phyloP scores from a whole-genome alignment of 2,113 vertebrate species.

The Sebastes schlegelii region DNA sequence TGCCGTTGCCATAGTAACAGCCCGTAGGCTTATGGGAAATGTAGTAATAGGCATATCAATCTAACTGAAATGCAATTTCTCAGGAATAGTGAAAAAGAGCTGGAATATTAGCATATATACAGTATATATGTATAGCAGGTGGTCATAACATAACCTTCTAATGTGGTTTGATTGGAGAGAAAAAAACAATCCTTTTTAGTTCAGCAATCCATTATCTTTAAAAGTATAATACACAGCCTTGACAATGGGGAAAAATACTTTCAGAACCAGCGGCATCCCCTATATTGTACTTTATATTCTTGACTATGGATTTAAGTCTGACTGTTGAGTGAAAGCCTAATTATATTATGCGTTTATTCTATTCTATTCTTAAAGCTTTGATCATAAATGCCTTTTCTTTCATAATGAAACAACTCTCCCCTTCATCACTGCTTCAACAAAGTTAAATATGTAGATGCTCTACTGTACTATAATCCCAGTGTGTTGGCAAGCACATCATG shows the following conservation, averaged over 20 bases:
- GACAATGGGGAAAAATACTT: not conserved
- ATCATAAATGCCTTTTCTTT: conserved; percentile 24
- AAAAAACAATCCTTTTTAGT: not conserved
- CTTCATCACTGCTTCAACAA: conserved; percentile 29
- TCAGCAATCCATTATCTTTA: not conserved
- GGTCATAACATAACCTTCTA: not conserved
- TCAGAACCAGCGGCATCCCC: not conserved
- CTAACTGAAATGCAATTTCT: not conserved
- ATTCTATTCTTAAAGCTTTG: conserved; percentile 15
- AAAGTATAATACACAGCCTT: not conserved
- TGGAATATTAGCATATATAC: not conserved
- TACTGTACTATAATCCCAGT: conserved; percentile 47
- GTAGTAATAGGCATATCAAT: not conserved
- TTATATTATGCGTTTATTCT: conserved; percentile 1
- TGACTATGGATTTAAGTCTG: not conserved
- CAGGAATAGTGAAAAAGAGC: not conserved
- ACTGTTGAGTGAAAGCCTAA: not conserved
- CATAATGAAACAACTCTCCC: conserved; percentile 23
- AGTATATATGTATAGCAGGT: not conserved
- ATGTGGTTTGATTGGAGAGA: not conserved
- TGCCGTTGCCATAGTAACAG: conserved; percentile 19
- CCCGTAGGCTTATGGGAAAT: not conserved
- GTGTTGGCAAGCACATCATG: conserved; percentile 51
- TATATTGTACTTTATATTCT: not conserved
- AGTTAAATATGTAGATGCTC: conserved; percentile 50